phyloP scores from a whole-genome alignment of 2,888 invertebrate genomes.

The Pseudanteris insignis region DNA sequence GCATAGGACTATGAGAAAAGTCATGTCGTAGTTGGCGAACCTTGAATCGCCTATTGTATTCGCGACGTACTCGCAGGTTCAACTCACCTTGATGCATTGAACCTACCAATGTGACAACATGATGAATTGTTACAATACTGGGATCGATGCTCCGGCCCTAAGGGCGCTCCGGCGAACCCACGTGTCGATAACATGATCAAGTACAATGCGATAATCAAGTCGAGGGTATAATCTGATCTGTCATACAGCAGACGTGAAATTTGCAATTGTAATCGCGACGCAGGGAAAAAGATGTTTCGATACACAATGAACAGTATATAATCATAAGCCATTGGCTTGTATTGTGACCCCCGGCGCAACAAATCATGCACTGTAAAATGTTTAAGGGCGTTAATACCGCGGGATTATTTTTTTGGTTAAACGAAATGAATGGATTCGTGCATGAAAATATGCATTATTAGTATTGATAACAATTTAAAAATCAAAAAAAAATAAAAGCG shows the following conservation, averaged over 20 bases:
- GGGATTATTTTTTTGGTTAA: too few relatives aligned
- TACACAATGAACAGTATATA: slow-evolving; percentile 17
- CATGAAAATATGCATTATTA: too few relatives aligned
- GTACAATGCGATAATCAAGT: slow-evolving; percentile 12
- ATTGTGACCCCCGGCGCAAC: too few relatives aligned
- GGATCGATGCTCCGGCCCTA: slow-evolving; percentile 49
- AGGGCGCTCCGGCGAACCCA: slow-evolving; percentile 52
- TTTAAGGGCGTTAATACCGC: too few relatives aligned
- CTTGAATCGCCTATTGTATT: slow-evolving; percentile 59
- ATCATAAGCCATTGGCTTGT: slow-evolving; percentile 7
- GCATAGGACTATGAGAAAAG: slow-evolving; percentile 52
- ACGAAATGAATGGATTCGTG: too few relatives aligned
- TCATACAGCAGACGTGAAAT: slow-evolving; percentile 15
- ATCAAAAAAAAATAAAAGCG: too few relatives aligned
- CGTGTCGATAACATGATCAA: slow-evolving; percentile 43
- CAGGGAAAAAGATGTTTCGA: slow-evolving; percentile 20
- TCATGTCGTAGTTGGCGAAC: slow-evolving; percentile 56
- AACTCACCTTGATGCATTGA: slow-evolving; percentile 56
- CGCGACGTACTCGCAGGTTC: slow-evolving; percentile 56
- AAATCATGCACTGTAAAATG: too few relatives aligned
- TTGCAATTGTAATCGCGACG: slow-evolving; percentile 17
- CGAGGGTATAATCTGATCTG: slow-evolving; percentile 22
- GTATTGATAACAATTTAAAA: too few relatives aligned
- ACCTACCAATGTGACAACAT: slow-evolving; percentile 64
- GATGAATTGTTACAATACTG: slow-evolving; percentile 60